phyloP scores from a whole-genome alignment of 2,797 vertebrate genomes.

The Sebastes oblongus region DNA sequence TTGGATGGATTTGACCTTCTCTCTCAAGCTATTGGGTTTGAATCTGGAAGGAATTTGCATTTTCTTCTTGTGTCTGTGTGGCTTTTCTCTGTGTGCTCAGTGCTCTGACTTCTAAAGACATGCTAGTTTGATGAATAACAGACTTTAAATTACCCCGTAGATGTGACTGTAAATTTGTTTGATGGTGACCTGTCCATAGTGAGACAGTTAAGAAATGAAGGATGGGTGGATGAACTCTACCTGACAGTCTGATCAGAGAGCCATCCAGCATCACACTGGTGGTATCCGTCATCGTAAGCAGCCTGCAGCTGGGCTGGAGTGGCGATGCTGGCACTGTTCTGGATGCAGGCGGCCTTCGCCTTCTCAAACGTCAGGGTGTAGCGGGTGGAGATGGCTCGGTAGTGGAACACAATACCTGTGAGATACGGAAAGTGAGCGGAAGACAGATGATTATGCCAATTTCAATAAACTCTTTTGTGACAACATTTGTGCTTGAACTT shows the following conservation, averaged over 20 bases:
- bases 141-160: background rate
- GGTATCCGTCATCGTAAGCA: slow-evolving; percentile 95
- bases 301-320: slow-evolving; percentile 94
- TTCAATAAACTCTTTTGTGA: background rate
- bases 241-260: slow-evolving; percentile 97
- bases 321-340: slow-evolving; percentile 93
- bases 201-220: background rate
- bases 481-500: background rate
- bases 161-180: background rate
- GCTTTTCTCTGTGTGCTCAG: background rate
- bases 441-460: background rate
- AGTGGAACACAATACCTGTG: slow-evolving; percentile 96
- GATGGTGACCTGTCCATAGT: background rate
- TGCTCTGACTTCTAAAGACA: background rate
- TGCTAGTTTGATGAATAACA: background rate
- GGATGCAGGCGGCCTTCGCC: slow-evolving; percentile 92
- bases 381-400: slow-evolving; percentile 93
- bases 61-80: too few species aligned
- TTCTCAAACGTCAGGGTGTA: slow-evolving; percentile 94
- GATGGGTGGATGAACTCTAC: slow-evolving; percentile 65
- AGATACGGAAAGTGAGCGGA: background rate
- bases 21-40: too few species aligned
- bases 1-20: too few species aligned
- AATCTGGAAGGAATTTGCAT: too few species aligned
- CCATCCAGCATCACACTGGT: slow-evolving; percentile 99